Evolutionary conservation across 2,888 invertebrate species (phyloP).

Genomic region (Hydropsyche betteni): DNA sequence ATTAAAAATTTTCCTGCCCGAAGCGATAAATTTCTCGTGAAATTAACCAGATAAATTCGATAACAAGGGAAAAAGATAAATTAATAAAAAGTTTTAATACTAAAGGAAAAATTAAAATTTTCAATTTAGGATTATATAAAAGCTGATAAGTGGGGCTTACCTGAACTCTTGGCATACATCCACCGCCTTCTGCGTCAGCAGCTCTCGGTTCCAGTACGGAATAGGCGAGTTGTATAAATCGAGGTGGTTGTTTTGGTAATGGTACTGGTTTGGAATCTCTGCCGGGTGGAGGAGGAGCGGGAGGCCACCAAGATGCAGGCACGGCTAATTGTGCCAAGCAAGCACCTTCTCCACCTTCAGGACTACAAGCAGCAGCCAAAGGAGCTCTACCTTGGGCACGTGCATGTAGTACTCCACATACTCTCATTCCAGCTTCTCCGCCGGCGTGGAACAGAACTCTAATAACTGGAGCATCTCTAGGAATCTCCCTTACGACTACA

Average conservation of each 20-base stretch:
- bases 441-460: slow-evolving; percentile 93
- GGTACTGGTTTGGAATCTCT: slow-evolving; percentile 64
- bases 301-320: slow-evolving; percentile 92
- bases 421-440: slow-evolving; percentile 82
- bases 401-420: slow-evolving; percentile 84
- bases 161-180: slow-evolving; percentile 80
- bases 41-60: too few relatives aligned
- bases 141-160: slow-evolving; percentile 53
- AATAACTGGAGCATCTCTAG: slow-evolving; percentile 89
- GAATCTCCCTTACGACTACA: slow-evolving; percentile 85
- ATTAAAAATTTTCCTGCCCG: not conserved
- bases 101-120: too few relatives aligned
- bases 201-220: slow-evolving; percentile 86
- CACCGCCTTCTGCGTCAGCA: slow-evolving; percentile 70
- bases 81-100: too few relatives aligned
- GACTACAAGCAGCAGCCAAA: slow-evolving; percentile 90
- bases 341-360: slow-evolving; percentile 91
- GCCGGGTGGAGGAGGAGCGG: slow-evolving; percentile 71
- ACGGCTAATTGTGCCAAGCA: slow-evolving; percentile 89
- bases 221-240: slow-evolving; percentile 83
- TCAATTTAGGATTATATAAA: too few relatives aligned
- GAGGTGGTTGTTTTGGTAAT: slow-evolving; percentile 72
- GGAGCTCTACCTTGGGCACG: slow-evolving; percentile 69
- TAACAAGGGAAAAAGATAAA: too few relatives aligned
- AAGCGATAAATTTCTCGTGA: too few relatives aligned